Evolutionary conservation across 2,113 vertebrate genomes (phyloP), one percentile per base, ranked within the genome.

Genomic region (Notiomystis cincta): DNA sequence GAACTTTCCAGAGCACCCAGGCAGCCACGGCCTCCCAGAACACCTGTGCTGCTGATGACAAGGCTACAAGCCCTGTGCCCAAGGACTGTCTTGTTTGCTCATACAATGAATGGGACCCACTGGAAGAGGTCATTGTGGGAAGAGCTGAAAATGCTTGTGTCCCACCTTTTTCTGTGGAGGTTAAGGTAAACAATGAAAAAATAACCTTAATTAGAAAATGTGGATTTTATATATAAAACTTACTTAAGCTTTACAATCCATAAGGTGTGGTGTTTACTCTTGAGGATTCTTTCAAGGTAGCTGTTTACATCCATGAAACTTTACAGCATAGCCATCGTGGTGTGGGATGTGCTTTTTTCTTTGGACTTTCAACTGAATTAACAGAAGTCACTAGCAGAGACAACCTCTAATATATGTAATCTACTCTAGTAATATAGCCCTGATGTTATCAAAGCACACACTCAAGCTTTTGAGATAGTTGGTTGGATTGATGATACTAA

Each of bases 121-220:
- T 99, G 27, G 99, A 99, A 97, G 99, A 99, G 96, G 99, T 99
- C 97, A 99, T 99, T 47, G 99, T 99, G 95, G 99, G 99, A 51
- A 98, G 99, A 91, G 99, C 99, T 11, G 99, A 99, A 95, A 99
- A 99, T 21, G 99, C 99, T 75, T 98, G 96, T 10, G 99, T 99
- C 48, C 99, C 99, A 75, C 99, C 99, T 25, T 99, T 99, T 97
- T 99, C 99, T 7, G 98, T 99, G 97, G 99, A 99, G 97, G 99
- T 99, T 94, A 99, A 99, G 98, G 99, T 99, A 98, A 97, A 77
- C 15, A 27, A 40, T 11, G n/a, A 23, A 37, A 86, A 62, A 10
- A 5, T 6, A 31, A 10, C 2, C 19, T 73, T 35, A 40, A 82
- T 21, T 8, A 40, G 23, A 42, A 75, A 83, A 44, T 14, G 6